Conservation (phyloP, 2,888 invertebrate genomes). For the Lathronympha strigana region DNA sequence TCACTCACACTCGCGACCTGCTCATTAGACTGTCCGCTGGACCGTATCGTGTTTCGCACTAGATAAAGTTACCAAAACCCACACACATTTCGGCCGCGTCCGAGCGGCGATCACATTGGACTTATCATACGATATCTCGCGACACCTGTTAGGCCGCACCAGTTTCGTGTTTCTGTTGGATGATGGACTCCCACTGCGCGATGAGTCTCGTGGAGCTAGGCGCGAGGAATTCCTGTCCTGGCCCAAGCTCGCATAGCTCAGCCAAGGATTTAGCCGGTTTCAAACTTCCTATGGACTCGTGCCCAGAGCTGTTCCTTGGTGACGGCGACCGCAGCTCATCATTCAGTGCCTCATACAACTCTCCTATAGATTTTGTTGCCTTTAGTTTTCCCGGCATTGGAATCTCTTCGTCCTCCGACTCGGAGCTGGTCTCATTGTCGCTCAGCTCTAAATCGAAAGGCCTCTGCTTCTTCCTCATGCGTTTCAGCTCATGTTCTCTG, state of each 20-base stretch:
- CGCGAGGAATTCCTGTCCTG: constrained; percentile 85
- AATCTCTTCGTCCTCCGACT: constrained; percentile 85
- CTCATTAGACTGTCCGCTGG: constrained; percentile 44
- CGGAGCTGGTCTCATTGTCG: constrained; percentile 83
- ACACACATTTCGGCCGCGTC: constrained; percentile 45
- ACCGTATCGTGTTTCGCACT: constrained; percentile 49
- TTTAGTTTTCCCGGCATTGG: constrained; percentile 85
- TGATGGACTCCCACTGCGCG: constrained; percentile 92
- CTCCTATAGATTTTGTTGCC: constrained; percentile 87
- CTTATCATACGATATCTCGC: constrained; percentile 51
- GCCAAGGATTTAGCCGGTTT: constrained; percentile 88
- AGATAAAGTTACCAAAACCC: constrained; percentile 46
- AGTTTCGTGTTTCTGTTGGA: constrained; percentile 86
- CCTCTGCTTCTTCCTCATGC: constrained; percentile 85
- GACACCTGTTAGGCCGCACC: constrained; percentile 72
- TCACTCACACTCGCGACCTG: constrained; percentile 45
- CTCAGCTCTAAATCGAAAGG: constrained; percentile 86
- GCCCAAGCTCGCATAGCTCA: constrained; percentile 86
- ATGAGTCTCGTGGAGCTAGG: constrained; percentile 89
- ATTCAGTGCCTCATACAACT: constrained; percentile 85
- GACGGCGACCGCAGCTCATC: constrained; percentile 79
- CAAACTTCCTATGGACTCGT: constrained; percentile 78
- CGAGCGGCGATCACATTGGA: constrained; percentile 51
- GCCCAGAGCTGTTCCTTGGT: constrained; percentile 73
- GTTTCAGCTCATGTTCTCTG: constrained; percentile 91